These are phyloP conservation scores for Drosophila acutilabella DNA, from an alignment of 2,888 invertebrate species.

Conservation along the genomic window DNA sequence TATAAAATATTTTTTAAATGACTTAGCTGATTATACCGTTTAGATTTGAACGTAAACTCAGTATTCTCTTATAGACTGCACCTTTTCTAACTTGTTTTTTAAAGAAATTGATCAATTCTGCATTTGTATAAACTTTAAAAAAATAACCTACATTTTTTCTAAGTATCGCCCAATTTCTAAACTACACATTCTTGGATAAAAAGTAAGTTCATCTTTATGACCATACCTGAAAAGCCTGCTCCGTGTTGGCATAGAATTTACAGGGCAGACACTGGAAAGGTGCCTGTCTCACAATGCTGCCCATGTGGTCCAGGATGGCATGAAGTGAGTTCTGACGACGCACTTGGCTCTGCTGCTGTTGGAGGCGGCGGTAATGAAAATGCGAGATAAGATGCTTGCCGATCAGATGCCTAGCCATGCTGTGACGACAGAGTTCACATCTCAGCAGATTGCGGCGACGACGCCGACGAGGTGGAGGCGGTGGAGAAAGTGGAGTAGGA, in stretches of 20 bases:
- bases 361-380: constrained; percentile 92
- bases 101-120: too few relatives aligned
- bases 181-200: too few relatives aligned
- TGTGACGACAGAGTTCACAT: constrained; percentile 90
- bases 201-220: too few relatives aligned
- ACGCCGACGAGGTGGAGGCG: constrained; percentile 80
- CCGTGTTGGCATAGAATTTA: constrained; percentile 93
- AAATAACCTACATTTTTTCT: too few relatives aligned
- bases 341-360: constrained; percentile 83
- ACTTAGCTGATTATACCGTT: too few relatives aligned
- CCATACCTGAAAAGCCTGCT: constrained; percentile 86
- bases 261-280: constrained; percentile 95
- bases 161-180: too few relatives aligned
- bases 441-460: constrained; percentile 87
- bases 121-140: too few relatives aligned
- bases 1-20: too few relatives aligned
- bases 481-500: constrained; percentile 39
- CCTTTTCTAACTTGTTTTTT: too few relatives aligned
- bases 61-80: too few relatives aligned
- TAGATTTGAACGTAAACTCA: too few relatives aligned
- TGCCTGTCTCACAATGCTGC: constrained; percentile 91
- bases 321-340: constrained; percentile 84
- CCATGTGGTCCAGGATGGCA: constrained; percentile 91
- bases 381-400: constrained; percentile 95
- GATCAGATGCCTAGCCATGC: constrained; percentile 89